A percentile compares a stretch with the other conserved stretches of the same genome.
These are phyloP conservation scores for Smithornis capensis DNA, from an alignment of 2,113 vertebrate genomes.

Conservation along the genomic window DNA sequence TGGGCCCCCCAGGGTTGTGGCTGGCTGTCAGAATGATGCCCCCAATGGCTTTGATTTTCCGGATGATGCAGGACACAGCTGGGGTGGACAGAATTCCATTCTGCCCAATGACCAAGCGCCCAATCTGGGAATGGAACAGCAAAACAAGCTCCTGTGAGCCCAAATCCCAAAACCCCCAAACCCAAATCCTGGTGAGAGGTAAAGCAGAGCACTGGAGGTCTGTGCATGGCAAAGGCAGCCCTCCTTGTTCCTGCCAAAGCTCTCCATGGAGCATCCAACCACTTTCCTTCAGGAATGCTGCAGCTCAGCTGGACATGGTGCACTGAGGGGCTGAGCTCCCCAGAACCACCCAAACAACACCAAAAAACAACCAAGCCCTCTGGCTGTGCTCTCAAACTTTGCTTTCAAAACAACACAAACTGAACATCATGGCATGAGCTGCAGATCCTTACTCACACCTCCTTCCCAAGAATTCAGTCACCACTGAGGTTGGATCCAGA, in stretches of 20 bases:
- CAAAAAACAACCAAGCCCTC: not conserved
- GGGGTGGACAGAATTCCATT: constrained; percentile 97
- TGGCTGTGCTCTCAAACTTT: not conserved
- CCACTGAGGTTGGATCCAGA: not conserved
- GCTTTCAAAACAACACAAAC: not conserved
- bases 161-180: not conserved
- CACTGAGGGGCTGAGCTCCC: not conserved
- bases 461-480: not conserved
- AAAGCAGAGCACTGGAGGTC: not conserved
- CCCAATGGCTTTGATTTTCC: constrained; percentile 93
- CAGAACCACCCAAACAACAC: not conserved
- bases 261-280: fast-evolving
- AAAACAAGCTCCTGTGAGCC: not conserved
- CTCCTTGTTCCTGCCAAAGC: not conserved
- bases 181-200: fast-evolving
- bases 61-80: constrained; percentile 95
- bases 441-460: not conserved
- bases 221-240: not conserved
- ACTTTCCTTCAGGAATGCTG: not conserved
- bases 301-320: not conserved
- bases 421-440: not conserved
- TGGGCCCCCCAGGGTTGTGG: constrained; percentile 96
- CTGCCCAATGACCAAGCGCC: constrained; percentile 92
- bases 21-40: constrained; percentile 98
- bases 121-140: constrained; percentile 79